Evolutionary conservation across 2,113 vertebrate genomes (phyloP), one percentile per base, ranked within the genome.

Genomic region (Lethenteron reissneri): DNA sequence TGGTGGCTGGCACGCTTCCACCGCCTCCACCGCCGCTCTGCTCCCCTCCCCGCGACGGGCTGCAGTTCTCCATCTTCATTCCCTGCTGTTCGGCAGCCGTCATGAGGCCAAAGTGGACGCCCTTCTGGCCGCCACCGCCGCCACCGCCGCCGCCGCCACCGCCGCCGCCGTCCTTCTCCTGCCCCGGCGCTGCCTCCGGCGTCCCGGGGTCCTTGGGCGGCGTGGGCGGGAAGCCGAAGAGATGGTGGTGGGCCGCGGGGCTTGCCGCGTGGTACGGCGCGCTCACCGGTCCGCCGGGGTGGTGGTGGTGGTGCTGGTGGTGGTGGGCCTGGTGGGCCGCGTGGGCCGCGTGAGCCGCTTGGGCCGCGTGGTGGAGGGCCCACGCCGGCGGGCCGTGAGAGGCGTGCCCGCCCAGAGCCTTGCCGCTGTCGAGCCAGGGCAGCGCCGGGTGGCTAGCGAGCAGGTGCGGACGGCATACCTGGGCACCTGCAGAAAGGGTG

Each of bases 181-280:
- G 41, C 41, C 41, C 41, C 41, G 41, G 41, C 86, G 86, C 0
- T 83, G 84, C 72, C 95, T 84, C 75, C 88, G 84, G 12, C 89
- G 92, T 76, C 89, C 90, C 92, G 64, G 87, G 86, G 75, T 95
- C 90, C 78, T 92, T 95, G 25, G 92, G 90, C 1, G 92, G 90
- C 1, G 92, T 95, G 2, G 90, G 90, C 3, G 90, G 88, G 75
- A 95, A 91, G 21, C 86, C 83, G 64, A 95, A 97, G 75, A 94
- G 84, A 64, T 95, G 90, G 41, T 41, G 41, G 41, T 41, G 41
- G 41, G 41, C 41, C 41, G 41, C 41, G 41, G 41, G 25, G 41
- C 41, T 41, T 41, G 41, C 41, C 41, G 41, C 41, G 41, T 41
- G 41, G 41, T 41, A 41, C 41, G 41, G 41, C 41, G 41, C 41